A percentile compares a stretch with the other conserved stretches of the same genome.
Conservation (phyloP, 2,113 vertebrate species). For the Lagenorhynchus albirostris region DNA sequence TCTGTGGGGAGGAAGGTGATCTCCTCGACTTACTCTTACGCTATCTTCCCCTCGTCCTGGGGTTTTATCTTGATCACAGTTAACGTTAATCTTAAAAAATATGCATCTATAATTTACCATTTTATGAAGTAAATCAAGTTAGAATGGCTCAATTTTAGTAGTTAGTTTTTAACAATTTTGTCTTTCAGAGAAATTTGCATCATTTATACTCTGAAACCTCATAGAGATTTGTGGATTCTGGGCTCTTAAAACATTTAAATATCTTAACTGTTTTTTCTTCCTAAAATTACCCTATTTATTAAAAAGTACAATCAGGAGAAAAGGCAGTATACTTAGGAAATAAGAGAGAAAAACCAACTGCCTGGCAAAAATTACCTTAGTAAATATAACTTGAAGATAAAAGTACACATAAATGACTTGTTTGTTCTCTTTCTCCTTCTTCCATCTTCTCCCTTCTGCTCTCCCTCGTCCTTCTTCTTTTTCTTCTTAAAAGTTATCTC, state of each 20-base stretch:
- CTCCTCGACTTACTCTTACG: too few species aligned
- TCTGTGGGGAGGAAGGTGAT: too few species aligned
- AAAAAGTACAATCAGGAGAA: neutral
- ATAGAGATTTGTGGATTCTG: neutral
- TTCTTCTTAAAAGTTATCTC: neutral
- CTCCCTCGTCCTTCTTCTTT: neutral
- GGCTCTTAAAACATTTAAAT: neutral
- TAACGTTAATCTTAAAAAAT: neutral
- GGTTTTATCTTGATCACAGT: neutral
- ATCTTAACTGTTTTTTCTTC: neutral
- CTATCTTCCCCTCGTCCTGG: too few species aligned
- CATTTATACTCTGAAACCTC: neutral
- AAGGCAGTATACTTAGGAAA: neutral
- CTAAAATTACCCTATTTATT: neutral
- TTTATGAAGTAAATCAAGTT: neutral
- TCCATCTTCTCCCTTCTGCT: fast-evolving
- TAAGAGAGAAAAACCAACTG: neutral
- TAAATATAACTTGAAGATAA: neutral
- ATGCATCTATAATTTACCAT: neutral
- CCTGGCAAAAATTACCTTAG: neutral
- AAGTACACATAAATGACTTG: neutral
- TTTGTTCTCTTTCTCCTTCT: neutral
- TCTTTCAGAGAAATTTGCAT: neutral
- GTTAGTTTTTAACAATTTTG: neutral
- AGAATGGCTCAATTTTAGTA: neutral